Conservation (phyloP, 2,113 vertebrate genomes). For the Trogon surrucura region DNA sequence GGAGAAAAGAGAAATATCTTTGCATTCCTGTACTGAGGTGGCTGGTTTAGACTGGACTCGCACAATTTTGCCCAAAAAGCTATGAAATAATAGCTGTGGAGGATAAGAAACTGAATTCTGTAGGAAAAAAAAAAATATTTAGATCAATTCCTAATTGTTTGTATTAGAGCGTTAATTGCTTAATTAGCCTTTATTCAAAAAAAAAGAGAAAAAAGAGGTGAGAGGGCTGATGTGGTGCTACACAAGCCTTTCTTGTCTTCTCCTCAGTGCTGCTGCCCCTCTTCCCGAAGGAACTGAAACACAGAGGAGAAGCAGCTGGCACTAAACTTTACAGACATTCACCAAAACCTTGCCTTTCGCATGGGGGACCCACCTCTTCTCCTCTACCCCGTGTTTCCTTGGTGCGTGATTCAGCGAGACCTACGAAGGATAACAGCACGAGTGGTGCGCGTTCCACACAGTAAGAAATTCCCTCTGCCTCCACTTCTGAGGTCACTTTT, state of each 20-base stretch:
- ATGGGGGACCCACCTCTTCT: neutral
- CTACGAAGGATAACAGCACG: neutral
- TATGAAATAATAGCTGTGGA: too few species aligned
- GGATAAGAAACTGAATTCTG: too few species aligned
- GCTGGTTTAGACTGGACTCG: too few species aligned
- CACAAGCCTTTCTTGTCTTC: neutral
- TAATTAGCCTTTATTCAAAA: too few species aligned
- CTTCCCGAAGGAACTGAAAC: neutral
- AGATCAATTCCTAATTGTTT: too few species aligned
- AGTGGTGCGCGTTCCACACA: neutral
- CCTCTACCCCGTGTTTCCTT: neutral
- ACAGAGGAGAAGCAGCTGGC: neutral
- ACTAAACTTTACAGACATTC: neutral
- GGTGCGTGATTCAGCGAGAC: neutral
- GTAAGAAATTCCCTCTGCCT: neutral
- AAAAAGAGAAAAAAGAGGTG: too few species aligned
- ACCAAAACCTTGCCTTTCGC: neutral
- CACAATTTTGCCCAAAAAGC: too few species aligned
- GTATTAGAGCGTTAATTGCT: too few species aligned
- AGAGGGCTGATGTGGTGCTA: neutral
- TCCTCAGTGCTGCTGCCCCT: neutral
- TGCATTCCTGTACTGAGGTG: too few species aligned
- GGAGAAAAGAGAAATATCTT: neutral
- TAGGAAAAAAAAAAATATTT: too few species aligned
- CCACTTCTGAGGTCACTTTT: neutral